These are phyloP conservation scores for Aphidius gifuensis DNA, from an alignment of 1,140 invertebrate species.

Conservation along the genomic window DNA sequence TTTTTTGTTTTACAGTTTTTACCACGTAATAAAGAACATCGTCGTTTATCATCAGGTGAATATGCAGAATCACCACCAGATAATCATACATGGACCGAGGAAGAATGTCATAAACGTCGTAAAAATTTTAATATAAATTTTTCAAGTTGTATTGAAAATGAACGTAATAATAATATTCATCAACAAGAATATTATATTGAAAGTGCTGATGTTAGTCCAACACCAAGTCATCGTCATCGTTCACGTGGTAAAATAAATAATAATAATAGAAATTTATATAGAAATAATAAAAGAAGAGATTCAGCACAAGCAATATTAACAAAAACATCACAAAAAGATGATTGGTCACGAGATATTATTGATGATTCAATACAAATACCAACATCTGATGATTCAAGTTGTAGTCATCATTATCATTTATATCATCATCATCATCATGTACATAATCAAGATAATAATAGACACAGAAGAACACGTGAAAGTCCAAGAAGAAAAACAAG, in stretches of 20 bases:
- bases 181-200: conserved; percentile 45
- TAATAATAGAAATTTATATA: conserved; percentile 38
- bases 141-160: conserved; percentile 55
- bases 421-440: conserved; percentile 47
- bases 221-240: conserved; percentile 54
- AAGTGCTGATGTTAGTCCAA: conserved; percentile 57
- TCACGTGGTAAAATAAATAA: conserved; percentile 44
- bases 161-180: conserved; percentile 34
- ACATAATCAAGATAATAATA: conserved; percentile 48
- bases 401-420: conserved; percentile 54
- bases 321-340: conserved; percentile 39
- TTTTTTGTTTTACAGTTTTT: background rate
- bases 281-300: conserved; percentile 54
- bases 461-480: conserved; percentile 63
- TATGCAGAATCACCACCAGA: conserved; percentile 77
- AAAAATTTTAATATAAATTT: conserved; percentile 70
- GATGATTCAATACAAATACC: conserved; percentile 57
- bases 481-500: conserved; percentile 65
- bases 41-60: conserved; percentile 74
- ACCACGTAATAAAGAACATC: conserved; percentile 48
- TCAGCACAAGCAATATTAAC: conserved; percentile 43
- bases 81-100: conserved; percentile 61
- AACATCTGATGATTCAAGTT: conserved; percentile 69
- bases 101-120: conserved; percentile 64
- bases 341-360: conserved; percentile 44